Evolutionary conservation across 1,140 invertebrate genomes (phyloP).

Genomic region (Musca domestica): DNA sequence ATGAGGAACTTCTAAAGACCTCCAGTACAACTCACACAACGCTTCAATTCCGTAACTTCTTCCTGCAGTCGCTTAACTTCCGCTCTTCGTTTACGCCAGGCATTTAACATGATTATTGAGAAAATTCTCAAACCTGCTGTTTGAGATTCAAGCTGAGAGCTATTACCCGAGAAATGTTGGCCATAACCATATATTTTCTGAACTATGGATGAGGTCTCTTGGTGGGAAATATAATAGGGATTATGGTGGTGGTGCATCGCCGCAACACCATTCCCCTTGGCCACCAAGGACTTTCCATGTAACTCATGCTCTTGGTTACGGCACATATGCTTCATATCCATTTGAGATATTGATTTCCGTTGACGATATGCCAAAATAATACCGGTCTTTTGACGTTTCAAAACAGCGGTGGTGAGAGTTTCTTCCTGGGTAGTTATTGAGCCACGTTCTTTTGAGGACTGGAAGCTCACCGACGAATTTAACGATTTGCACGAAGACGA

Average conservation of each 20-base stretch:
- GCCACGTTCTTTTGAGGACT: neutral
- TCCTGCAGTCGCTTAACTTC: slow-evolving; percentile 37
- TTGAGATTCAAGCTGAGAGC: slow-evolving; percentile 33
- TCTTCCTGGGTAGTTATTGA: slow-evolving; percentile 21
- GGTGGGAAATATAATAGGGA: neutral
- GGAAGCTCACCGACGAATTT: slow-evolving; percentile 18
- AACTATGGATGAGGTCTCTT: slow-evolving; percentile 18
- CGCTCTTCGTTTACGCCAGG: slow-evolving; percentile 41
- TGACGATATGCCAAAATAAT: slow-evolving; percentile 37
- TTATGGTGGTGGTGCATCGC: slow-evolving; percentile 15
- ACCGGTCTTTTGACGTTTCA: slow-evolving; percentile 38
- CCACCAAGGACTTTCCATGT: slow-evolving; percentile 23
- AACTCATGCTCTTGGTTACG: slow-evolving; percentile 23
- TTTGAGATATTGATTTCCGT: slow-evolving; percentile 45
- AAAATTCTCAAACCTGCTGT: slow-evolving; percentile 45
- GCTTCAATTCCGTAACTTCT: slow-evolving; percentile 37
- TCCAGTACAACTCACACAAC: slow-evolving; percentile 32
- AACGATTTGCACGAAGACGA: slow-evolving; percentile 39
- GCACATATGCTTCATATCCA: slow-evolving; percentile 45
- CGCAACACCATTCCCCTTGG: slow-evolving; percentile 13
- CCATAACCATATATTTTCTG: slow-evolving; percentile 16
- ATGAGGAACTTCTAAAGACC: neutral
- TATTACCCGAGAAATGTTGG: slow-evolving; percentile 19
- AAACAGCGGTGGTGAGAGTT: slow-evolving; percentile 24
- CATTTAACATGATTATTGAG: slow-evolving; percentile 43